A percentile compares a stretch with the other conserved stretches of the same genome.
Conservation (phyloP, 2,797 vertebrate species). For the Eulemur albifrons region DNA sequence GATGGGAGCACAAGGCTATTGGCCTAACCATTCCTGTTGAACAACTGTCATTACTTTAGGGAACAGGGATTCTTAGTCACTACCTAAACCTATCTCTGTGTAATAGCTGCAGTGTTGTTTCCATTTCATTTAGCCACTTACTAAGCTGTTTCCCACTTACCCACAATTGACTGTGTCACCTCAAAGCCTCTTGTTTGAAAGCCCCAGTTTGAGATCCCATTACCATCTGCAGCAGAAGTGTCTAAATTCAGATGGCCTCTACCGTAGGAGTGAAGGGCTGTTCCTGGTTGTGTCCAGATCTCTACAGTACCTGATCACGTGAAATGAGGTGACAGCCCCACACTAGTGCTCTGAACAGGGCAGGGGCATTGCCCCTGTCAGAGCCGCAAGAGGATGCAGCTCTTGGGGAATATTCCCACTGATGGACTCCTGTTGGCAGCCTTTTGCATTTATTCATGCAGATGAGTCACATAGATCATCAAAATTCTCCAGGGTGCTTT, state of each 20-base stretch:
- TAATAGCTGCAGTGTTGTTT: background rate
- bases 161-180: background rate
- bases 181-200: background rate
- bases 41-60: background rate
- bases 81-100: background rate
- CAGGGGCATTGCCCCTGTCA: background rate
- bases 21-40: background rate
- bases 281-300: background rate
- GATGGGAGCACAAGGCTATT: background rate
- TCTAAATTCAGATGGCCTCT: background rate
- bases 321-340: background rate
- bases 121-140: conserved; percentile 10
- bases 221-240: background rate
- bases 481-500: background rate
- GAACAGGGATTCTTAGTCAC: background rate
- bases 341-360: background rate
- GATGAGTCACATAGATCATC: background rate
- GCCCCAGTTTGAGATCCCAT: background rate
- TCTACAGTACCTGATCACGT: background rate
- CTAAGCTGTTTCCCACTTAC: background rate
- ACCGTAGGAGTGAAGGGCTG: background rate
- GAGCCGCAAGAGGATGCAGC: background rate
- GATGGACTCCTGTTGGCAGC: background rate
- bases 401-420: background rate
- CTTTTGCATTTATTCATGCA: background rate